A percentile compares a stretch with the other conserved stretches of the same genome.
Conservation (phyloP, 2,888 invertebrate genomes). For the Sussaba pulchella region DNA sequence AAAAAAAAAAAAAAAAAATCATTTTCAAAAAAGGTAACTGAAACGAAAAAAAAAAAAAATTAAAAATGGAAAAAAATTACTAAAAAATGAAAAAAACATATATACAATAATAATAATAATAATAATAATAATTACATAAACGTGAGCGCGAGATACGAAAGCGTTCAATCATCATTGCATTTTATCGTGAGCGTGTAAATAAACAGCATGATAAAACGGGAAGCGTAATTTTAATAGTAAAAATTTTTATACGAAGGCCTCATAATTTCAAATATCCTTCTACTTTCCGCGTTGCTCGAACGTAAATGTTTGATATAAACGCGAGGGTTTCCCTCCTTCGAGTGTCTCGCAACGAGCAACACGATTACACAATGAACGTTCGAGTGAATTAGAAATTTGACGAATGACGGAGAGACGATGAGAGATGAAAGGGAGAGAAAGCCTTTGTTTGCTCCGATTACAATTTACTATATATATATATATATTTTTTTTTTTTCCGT, state of each 20-base stretch:
- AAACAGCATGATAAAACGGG: slow-evolving; percentile 74
- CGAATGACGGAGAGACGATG: slow-evolving; percentile 32
- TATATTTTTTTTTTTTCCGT: background rate
- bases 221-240: slow-evolving; percentile 72
- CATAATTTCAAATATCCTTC: slow-evolving; percentile 70
- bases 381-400: slow-evolving; percentile 55
- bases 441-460: slow-evolving; percentile 36
- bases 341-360: slow-evolving; percentile 21
- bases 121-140: slow-evolving; percentile 41
- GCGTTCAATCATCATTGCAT: slow-evolving; percentile 76
- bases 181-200: slow-evolving; percentile 80
- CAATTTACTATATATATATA: too few species aligned
- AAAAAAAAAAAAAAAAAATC: slow-evolving; percentile 10
- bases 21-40: slow-evolving; percentile 33
- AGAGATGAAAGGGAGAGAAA: slow-evolving; percentile 12
- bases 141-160: slow-evolving; percentile 4
- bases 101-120: slow-evolving; percentile 15
- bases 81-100: slow-evolving; percentile 19
- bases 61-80: slow-evolving; percentile 11
- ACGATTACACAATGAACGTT: slow-evolving; percentile 30
- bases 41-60: slow-evolving; percentile 29
- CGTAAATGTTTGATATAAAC: slow-evolving; percentile 45
- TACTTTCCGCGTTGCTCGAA: slow-evolving; percentile 63
- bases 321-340: too few species aligned
- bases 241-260: slow-evolving; percentile 71